Evolutionary conservation across 2,113 vertebrate genomes (phyloP).

Genomic region (Athene noctua): DNA sequence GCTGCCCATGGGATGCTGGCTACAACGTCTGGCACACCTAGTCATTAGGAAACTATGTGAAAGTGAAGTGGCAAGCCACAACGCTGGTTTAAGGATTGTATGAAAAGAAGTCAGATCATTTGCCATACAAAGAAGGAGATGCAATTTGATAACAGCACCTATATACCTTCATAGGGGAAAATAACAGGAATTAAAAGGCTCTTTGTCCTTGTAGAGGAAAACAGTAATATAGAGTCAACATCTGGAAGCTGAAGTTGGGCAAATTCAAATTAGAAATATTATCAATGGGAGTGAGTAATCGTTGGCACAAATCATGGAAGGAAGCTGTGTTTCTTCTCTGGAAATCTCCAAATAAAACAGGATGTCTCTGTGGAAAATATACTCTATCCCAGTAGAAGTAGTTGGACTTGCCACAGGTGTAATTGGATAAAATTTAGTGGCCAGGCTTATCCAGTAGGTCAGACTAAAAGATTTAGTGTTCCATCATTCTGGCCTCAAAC

Average conservation of each 20-base stretch:
- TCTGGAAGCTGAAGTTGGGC: not conserved
- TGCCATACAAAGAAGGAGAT: not conserved
- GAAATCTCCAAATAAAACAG: not conserved
- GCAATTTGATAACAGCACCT: not conserved
- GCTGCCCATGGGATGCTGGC: not conserved
- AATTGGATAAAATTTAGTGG: not conserved
- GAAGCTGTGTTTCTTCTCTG: not conserved
- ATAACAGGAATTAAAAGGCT: not conserved
- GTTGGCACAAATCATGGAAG: not conserved
- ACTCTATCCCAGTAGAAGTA: not conserved
- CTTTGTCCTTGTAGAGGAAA: not conserved
- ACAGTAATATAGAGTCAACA: fast-evolving
- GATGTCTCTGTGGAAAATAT: not conserved
- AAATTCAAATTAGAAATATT: not conserved
- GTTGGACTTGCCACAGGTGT: not conserved
- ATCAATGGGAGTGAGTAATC: not conserved
- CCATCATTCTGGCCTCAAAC: not conserved
- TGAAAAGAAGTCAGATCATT: not conserved
- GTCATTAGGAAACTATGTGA: fast-evolving
- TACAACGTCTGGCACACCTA: fast-evolving
- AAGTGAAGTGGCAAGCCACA: not conserved
- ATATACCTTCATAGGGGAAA: not conserved
- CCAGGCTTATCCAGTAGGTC: not conserved
- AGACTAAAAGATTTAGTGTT: not conserved
- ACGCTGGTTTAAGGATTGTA: not conserved